Percentiles rank a stretch among this genome's conserved stretches.
Conservation (phyloP, 1,140 invertebrate genomes). For the Carposina sasakii region DNA sequence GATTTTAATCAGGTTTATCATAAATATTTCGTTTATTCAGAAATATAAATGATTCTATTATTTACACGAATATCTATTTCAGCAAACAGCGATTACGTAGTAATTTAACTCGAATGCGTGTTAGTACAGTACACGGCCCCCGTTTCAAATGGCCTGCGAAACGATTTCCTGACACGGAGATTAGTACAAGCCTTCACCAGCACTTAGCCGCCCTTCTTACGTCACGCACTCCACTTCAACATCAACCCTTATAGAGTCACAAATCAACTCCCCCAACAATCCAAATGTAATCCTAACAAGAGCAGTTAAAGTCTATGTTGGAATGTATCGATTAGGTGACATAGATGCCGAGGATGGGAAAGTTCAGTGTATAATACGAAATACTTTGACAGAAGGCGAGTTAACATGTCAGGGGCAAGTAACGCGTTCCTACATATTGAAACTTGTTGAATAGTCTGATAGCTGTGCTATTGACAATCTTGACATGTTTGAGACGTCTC, state of each 20-base stretch:
- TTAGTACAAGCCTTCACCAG: conserved; percentile 71
- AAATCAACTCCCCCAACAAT: conserved; percentile 34
- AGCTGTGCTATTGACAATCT: conserved; percentile 39
- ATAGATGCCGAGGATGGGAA: too few relatives aligned
- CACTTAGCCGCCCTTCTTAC: conserved; percentile 65
- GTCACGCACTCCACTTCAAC: conserved; percentile 63
- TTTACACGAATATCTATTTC: too few relatives aligned
- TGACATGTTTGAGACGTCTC: conserved; percentile 27
- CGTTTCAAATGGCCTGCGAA: conserved; percentile 69
- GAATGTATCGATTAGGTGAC: conserved; percentile 3
- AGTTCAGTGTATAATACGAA: too few relatives aligned
- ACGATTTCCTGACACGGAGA: conserved; percentile 72
- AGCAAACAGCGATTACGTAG: conserved; percentile 57
- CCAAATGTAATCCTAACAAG: conserved; percentile 36
- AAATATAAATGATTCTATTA: too few relatives aligned
- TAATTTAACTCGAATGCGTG: conserved; percentile 64
- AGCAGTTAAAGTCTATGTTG: too few relatives aligned
- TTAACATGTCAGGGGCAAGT: conserved; percentile 69
- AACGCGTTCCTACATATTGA: conserved; percentile 31
- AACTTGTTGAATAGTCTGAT: conserved; percentile 54
- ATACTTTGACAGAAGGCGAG: conserved; percentile 68
- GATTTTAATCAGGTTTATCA: too few relatives aligned
- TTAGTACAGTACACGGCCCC: conserved; percentile 50
- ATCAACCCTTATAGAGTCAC: conserved; percentile 37
- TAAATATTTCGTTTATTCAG: too few relatives aligned